These are phyloP conservation scores for Acanthococcus lagerstroemiae DNA, from an alignment of 2,888 invertebrate species.

Conservation along the genomic window DNA sequence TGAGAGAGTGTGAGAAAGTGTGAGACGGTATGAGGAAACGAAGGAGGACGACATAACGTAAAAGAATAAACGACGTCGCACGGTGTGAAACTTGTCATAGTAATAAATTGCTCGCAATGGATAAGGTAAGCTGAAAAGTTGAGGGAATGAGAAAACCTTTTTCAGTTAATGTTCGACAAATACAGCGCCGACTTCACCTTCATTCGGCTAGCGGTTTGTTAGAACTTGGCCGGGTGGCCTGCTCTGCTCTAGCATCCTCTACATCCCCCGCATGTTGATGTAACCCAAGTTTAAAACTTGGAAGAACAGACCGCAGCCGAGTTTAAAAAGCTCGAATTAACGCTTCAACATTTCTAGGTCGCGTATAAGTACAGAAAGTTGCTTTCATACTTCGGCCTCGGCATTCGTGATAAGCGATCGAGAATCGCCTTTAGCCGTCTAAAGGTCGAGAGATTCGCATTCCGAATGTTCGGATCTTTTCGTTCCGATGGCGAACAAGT, in stretches of 20 bases:
- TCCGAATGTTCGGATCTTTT: too few species aligned
- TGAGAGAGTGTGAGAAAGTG: neutral
- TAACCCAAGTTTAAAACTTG: neutral
- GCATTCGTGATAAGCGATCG: too few species aligned
- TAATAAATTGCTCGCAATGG: neutral
- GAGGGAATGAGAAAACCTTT: neutral
- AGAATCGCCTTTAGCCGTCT: too few species aligned
- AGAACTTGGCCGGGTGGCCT: too few species aligned
- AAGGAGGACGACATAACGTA: neutral
- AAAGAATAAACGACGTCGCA: too few species aligned
- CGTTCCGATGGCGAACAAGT: too few species aligned
- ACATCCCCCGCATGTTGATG: neutral
- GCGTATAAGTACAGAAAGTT: too few species aligned
- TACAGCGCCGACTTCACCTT: neutral
- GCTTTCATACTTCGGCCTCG: too few species aligned
- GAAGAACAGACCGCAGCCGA: neutral
- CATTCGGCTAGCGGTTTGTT: neutral
- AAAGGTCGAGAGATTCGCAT: too few species aligned
- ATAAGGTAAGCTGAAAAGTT: neutral
- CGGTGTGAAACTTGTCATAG: neutral
- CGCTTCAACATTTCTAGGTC: too few species aligned
- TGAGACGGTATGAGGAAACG: neutral
- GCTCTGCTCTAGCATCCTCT: too few species aligned
- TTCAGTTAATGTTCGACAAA: neutral
- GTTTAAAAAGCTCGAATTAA: neutral